Percentiles rank a stretch among this genome's conserved stretches.
Conservation (phyloP, 2,797 vertebrate genomes). For the Glossophaga mutica region DNA sequence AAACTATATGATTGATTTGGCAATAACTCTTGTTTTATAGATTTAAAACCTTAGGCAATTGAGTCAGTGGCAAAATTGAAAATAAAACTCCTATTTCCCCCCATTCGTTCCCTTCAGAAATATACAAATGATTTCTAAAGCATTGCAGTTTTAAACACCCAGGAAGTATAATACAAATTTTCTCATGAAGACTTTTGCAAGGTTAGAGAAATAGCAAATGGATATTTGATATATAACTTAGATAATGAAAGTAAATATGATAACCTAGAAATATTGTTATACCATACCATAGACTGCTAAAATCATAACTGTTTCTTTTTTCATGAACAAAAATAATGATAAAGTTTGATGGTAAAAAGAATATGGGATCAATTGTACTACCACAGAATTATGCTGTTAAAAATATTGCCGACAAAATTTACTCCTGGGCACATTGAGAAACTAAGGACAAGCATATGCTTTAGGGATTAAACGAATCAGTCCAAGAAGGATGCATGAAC, state of each 20-base stretch:
- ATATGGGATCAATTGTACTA: not conserved
- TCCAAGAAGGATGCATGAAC: not conserved
- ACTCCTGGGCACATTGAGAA: conserved; percentile 13
- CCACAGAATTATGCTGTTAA: not conserved
- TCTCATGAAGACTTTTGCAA: not conserved
- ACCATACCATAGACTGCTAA: not conserved
- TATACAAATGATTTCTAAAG: not conserved
- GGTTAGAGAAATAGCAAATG: not conserved
- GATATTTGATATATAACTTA: not conserved
- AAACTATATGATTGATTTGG: not conserved
- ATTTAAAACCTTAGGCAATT: not conserved
- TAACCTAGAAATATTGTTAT: not conserved
- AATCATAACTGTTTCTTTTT: not conserved
- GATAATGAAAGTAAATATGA: not conserved
- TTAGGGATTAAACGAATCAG: conserved; percentile 51
- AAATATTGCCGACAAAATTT: not conserved
- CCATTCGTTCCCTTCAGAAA: not conserved
- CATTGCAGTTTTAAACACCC: not conserved
- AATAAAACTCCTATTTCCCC: not conserved
- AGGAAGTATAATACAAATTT: not conserved
- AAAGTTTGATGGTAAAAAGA: not conserved
- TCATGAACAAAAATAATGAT: not conserved
- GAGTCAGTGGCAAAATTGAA: not conserved
- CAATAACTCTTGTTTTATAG: not conserved
- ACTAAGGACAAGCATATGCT: conserved; percentile 37